phyloP scores from a whole-genome alignment of 2,888 invertebrate species.

The Rotaria magnacalcarata region DNA sequence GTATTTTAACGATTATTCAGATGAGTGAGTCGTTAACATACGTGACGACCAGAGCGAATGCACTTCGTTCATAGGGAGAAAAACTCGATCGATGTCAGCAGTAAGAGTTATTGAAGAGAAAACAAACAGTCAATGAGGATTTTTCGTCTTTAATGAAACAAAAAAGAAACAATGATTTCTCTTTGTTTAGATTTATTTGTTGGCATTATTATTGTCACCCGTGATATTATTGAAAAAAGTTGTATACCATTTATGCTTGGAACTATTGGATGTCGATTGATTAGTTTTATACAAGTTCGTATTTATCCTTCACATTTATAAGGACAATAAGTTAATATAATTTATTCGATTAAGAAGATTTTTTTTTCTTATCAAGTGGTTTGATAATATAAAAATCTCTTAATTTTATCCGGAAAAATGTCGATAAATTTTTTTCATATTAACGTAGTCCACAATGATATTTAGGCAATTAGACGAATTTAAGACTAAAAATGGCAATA shows the following conservation, averaged over 20 bases:
- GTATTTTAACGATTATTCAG: constrained; percentile 7
- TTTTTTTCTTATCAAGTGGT: not conserved
- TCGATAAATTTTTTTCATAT: too few relatives aligned
- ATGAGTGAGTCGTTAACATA: constrained; percentile 6
- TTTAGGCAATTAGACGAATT: too few relatives aligned
- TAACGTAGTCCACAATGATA: too few relatives aligned
- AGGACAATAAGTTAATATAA: not conserved
- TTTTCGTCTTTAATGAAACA: too few relatives aligned
- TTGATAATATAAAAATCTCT: not conserved
- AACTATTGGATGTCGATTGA: constrained; percentile 5
- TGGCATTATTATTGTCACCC: not conserved
- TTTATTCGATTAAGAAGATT: not conserved
- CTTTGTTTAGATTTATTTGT: constrained; percentile 25
- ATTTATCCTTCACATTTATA: not conserved
- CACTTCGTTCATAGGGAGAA: not conserved
- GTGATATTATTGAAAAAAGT: constrained; percentile 37
- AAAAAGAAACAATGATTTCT: not conserved
- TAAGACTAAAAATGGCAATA: too few relatives aligned
- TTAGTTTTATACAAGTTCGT: constrained; percentile 31
- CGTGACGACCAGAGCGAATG: not conserved
- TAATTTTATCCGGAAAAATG: not conserved
- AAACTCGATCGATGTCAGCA: not conserved
- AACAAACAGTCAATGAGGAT: too few relatives aligned
- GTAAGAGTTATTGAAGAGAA: not conserved
- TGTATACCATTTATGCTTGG: constrained; percentile 15